Evolutionary conservation across 1,140 invertebrate species (phyloP).

Genomic region (Sitobion miscanthi): DNA sequence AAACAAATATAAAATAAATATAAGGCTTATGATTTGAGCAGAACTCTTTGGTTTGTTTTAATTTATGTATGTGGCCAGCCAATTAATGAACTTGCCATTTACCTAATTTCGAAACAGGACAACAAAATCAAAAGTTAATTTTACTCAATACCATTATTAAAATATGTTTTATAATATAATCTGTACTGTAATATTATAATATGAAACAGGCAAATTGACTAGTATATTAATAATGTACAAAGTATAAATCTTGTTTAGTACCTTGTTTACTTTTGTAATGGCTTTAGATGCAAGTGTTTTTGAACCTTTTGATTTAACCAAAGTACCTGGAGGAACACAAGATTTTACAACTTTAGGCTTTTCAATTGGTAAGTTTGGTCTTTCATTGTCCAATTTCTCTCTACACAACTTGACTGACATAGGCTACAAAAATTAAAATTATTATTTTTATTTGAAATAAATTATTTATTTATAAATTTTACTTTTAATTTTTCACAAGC

Average conservation of each 20-base stretch:
- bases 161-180: neutral
- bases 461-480: neutral
- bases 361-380: constrained; percentile 51
- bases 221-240: neutral
- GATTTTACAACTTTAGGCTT: constrained; percentile 41
- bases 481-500: constrained; percentile 81
- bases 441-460: neutral
- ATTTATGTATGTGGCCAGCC: neutral
- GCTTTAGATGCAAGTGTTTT: constrained; percentile 8
- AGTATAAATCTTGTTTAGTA: neutral
- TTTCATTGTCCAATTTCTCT: constrained; percentile 53
- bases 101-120: neutral
- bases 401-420: constrained; percentile 36
- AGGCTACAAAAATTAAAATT: constrained; percentile 25
- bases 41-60: neutral
- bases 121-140: neutral
- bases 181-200: neutral
- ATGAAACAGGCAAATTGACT: neutral
- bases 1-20: neutral
- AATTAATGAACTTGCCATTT: neutral
- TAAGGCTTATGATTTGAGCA: neutral
- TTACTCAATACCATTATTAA: neutral
- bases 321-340: constrained; percentile 53
- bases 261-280: constrained; percentile 21
- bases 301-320: constrained; percentile 24